A percentile compares a stretch with the other conserved stretches of the same genome.
These are phyloP conservation scores for Ailuropoda melanoleuca DNA, from an alignment of 2,113 vertebrate species.

Conservation along the genomic window DNA sequence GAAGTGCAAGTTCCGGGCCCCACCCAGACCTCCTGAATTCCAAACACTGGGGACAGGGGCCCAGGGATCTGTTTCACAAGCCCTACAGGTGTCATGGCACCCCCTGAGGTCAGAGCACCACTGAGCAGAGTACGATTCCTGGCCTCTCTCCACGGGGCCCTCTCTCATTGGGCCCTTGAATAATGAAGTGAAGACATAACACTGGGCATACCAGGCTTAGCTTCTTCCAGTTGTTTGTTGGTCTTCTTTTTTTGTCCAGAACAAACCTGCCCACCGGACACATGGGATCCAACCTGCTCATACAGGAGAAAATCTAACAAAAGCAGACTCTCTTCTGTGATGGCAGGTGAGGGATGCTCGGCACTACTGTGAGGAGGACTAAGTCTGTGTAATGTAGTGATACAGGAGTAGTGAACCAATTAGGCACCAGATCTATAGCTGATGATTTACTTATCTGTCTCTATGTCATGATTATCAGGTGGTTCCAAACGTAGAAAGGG, in stretches of 20 bases:
- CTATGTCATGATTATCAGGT: too few species aligned
- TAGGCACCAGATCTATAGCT: neutral
- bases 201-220: neutral
- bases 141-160: neutral
- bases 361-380: neutral
- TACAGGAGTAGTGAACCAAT: neutral
- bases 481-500: too few species aligned
- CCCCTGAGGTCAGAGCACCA: neutral
- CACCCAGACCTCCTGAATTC: neutral
- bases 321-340: neutral
- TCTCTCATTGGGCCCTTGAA: too few species aligned
- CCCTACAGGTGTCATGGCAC: too few species aligned
- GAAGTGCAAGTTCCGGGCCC: neutral
- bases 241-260: neutral
- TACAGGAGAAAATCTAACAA: neutral
- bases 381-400: too few species aligned
- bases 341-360: rapidly evolving
- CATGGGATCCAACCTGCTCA: neutral
- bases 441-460: too few species aligned
- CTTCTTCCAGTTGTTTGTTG: neutral
- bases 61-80: too few species aligned
- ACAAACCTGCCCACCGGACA: neutral
- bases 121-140: neutral
- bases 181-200: neutral
- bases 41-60: neutral